These are phyloP conservation scores for Thaumatotibia leucotreta DNA, from an alignment of 1,140 invertebrate genomes.

Conservation along the genomic window DNA sequence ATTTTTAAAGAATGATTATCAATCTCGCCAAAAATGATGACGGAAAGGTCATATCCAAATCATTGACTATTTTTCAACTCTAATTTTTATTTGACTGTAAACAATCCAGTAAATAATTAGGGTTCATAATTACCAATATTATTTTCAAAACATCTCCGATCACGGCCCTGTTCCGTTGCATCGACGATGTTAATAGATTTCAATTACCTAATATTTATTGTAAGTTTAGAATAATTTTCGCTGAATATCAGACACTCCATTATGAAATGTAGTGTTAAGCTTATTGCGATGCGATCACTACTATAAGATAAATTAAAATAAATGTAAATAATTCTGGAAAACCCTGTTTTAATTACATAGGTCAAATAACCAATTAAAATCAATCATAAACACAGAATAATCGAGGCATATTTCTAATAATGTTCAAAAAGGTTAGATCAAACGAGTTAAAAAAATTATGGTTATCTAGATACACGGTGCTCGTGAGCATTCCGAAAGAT, in stretches of 20 bases:
- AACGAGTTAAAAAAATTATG: too few relatives aligned
- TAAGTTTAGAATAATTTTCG: constrained; percentile 45
- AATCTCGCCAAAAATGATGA: neutral
- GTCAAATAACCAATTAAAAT: too few relatives aligned
- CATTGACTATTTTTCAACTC: neutral
- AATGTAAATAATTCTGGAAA: constrained; percentile 6
- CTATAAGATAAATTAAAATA: constrained; percentile 34
- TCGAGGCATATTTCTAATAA: too few relatives aligned
- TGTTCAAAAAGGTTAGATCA: too few relatives aligned
- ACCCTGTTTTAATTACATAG: too few relatives aligned
- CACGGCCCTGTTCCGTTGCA: neutral
- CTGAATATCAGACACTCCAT: constrained; percentile 25
- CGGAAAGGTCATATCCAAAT: neutral
- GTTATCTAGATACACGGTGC: too few relatives aligned
- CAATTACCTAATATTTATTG: constrained; percentile 46
- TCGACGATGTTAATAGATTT: neutral
- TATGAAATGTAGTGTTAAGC: constrained; percentile 30
- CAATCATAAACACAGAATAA: too few relatives aligned
- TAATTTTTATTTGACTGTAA: neutral
- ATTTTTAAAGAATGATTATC: neutral
- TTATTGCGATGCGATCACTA: constrained; percentile 35
- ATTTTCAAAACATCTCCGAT: neutral
- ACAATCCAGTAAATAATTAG: neutral
- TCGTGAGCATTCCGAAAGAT: too few relatives aligned
- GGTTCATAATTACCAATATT: neutral